A percentile compares a stretch with the other conserved stretches of the same genome.
Evolutionary conservation across 2,888 invertebrate species (phyloP).

Genomic region (Geotrupes spiniger): DNA sequence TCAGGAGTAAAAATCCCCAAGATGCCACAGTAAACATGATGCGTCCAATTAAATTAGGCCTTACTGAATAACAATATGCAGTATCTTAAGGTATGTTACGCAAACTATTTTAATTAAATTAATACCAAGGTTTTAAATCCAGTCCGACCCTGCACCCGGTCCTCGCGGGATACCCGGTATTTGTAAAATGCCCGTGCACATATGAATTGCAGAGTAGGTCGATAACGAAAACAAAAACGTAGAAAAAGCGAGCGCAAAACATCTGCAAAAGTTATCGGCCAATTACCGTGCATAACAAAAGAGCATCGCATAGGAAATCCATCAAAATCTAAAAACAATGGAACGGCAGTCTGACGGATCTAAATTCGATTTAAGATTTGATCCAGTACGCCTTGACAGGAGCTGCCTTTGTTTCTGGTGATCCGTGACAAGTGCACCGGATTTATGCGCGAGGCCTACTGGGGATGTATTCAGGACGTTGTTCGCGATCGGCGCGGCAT

Average conservation of each 20-base stretch:
- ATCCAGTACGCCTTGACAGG: slow-evolving; percentile 44
- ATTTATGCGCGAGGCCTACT: slow-evolving; percentile 30
- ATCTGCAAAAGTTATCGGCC: slow-evolving; percentile 14
- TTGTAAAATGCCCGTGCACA: too few relatives aligned
- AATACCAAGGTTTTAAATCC: too few relatives aligned
- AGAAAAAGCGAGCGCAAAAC: background rate
- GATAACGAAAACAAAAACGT: too few relatives aligned
- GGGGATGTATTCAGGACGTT: slow-evolving; percentile 1
- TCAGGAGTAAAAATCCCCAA: too few relatives aligned
- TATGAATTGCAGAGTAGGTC: too few relatives aligned
- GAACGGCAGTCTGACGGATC: slow-evolving; percentile 44
- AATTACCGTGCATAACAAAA: slow-evolving; percentile 24
- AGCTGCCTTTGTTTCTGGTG: slow-evolving; percentile 44
- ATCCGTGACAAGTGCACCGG: slow-evolving; percentile 44
- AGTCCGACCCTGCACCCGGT: too few relatives aligned
- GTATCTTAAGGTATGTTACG: too few relatives aligned
- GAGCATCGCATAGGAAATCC: slow-evolving; percentile 38
- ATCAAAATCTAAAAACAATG: slow-evolving; percentile 48
- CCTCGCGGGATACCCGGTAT: too few relatives aligned
- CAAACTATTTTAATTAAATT: too few relatives aligned
- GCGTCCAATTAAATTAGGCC: too few relatives aligned
- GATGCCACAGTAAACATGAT: too few relatives aligned
- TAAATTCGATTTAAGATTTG: slow-evolving; percentile 46
- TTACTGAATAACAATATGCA: too few relatives aligned
- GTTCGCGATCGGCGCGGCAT: slow-evolving; percentile 2